A percentile compares a stretch with the other conserved stretches of the same genome.
Conservation (phyloP, 2,888 invertebrate species). For the Heliconius hortense region DNA sequence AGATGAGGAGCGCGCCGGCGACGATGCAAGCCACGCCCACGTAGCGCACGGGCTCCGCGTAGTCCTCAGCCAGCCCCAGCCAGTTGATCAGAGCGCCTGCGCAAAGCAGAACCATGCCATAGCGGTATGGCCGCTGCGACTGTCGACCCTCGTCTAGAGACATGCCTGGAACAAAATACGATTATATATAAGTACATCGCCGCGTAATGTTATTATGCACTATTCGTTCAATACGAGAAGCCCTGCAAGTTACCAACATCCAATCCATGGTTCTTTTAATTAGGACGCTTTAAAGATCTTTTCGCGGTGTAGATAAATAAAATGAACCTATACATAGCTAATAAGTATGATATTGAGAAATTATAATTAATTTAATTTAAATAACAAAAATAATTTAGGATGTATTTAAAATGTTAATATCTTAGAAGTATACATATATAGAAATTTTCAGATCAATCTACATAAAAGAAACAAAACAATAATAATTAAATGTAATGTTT, state of each 20-base stretch:
- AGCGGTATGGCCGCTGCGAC: conserved; percentile 87
- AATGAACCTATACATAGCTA: background rate
- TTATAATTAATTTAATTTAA: background rate
- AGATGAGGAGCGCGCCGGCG: conserved; percentile 87
- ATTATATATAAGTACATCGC: background rate
- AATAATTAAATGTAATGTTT: too few relatives aligned
- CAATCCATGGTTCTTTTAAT: background rate
- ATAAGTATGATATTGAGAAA: background rate
- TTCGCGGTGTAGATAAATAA: background rate
- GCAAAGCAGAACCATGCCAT: conserved; percentile 87
- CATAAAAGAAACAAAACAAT: too few relatives aligned
- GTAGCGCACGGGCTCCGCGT: conserved; percentile 87
- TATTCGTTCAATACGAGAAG: conserved; percentile 9
- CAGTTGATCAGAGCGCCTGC: conserved; percentile 88
- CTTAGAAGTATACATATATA: too few relatives aligned
- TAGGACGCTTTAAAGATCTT: background rate
- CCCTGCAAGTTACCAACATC: conserved; percentile 7
- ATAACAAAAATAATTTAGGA: background rate
- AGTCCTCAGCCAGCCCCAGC: conserved; percentile 87
- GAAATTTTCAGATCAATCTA: too few relatives aligned
- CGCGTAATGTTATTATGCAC: conserved; percentile 18
- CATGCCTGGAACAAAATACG: conserved; percentile 79
- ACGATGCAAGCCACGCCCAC: conserved; percentile 88
- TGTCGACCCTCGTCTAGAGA: conserved; percentile 85
- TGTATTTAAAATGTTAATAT: background rate